phyloP scores from a whole-genome alignment of 2,888 invertebrate genomes.

The Chymomyza procnemis region DNA sequence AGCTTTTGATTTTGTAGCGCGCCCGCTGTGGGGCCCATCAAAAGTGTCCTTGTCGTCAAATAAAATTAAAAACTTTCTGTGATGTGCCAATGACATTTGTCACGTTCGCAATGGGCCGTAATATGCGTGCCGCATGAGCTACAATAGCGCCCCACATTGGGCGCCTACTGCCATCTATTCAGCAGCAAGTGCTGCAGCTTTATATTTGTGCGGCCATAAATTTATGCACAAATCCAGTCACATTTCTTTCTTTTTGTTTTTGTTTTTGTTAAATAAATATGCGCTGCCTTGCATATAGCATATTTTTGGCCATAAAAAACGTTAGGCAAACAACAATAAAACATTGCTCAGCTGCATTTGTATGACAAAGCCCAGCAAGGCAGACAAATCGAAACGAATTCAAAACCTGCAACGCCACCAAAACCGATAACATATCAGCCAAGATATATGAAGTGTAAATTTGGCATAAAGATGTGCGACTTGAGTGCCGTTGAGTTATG shows the following conservation, averaged over 20 bases:
- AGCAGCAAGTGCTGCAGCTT: background rate
- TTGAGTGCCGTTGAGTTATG: background rate
- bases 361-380: background rate
- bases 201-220: background rate
- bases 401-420: no score
- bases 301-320: background rate
- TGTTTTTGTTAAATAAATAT: background rate
- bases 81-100: slow-evolving; percentile 6
- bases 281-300: background rate
- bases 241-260: background rate
- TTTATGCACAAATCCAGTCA: background rate
- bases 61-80: slow-evolving; percentile 7
- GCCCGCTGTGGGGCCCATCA: background rate
- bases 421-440: background rate
- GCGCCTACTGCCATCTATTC: no score
- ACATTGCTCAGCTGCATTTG: slow-evolving; percentile 4
- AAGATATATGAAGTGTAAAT: slow-evolving; percentile 34
- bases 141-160: background rate
- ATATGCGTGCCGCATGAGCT: background rate
- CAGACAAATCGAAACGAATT: no score
- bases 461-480: slow-evolving; percentile 2
- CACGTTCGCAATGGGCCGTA: background rate
- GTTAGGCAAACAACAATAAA: background rate
- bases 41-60: background rate
- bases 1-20: background rate